A percentile compares a stretch with the other conserved stretches of the same genome.
Conservation (phyloP, 2,888 invertebrate species). For the Heliconius hortense region DNA sequence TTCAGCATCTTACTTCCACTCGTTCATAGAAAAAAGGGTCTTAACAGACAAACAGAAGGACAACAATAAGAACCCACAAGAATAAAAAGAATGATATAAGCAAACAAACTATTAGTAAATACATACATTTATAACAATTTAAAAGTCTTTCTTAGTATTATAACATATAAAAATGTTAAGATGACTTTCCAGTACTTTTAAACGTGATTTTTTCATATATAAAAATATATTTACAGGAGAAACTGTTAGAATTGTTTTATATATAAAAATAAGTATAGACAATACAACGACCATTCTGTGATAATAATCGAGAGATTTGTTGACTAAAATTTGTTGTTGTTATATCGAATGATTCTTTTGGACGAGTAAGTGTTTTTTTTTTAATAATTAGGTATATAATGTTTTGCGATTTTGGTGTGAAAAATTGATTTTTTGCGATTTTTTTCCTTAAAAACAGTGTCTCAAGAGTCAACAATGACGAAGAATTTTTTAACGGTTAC, state of each 20-base stretch:
- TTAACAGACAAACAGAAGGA: neutral
- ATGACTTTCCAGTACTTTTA: conserved; percentile 19
- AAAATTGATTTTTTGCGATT: conserved; percentile 7
- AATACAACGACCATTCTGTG: conserved; percentile 46
- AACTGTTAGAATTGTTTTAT: conserved; percentile 32
- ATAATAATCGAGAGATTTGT: conserved; percentile 41
- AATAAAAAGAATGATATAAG: neutral
- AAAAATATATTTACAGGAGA: conserved; percentile 31
- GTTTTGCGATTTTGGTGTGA: conserved; percentile 34
- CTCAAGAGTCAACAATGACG: conserved; percentile 78
- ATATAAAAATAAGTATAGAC: neutral
- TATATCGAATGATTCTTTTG: conserved; percentile 67
- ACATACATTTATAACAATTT: neutral
- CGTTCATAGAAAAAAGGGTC: too few species aligned
- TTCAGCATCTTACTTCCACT: too few species aligned
- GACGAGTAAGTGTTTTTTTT: conserved; percentile 68
- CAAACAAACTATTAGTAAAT: neutral
- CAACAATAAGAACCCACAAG: neutral
- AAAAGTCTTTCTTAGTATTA: neutral
- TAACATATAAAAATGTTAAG: neutral
- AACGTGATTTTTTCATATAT: neutral
- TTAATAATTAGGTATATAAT: neutral
- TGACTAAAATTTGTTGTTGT: conserved; percentile 72
- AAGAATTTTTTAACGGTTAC: conserved; percentile 83
- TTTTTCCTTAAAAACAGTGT: conserved; percentile 61